These are phyloP conservation scores for Melanerpes aurifrons DNA, from an alignment of 2,113 vertebrate species.

Conservation along the genomic window DNA sequence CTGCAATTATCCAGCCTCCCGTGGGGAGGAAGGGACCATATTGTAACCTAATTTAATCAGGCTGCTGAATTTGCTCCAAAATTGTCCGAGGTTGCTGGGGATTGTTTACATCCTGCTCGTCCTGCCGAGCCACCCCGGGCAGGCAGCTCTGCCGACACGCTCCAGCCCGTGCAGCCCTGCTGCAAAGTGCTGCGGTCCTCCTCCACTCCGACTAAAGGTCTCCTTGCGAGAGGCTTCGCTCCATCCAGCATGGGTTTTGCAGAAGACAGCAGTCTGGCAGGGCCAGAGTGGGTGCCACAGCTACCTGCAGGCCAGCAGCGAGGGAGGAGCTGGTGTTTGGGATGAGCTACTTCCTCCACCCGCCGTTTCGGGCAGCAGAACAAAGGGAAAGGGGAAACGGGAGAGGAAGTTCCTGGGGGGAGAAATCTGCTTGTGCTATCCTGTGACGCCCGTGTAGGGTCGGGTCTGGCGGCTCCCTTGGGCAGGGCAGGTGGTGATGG, in stretches of 20 bases:
- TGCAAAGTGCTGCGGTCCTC: neutral
- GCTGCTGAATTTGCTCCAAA: conserved; percentile 34
- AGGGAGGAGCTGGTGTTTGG: neutral
- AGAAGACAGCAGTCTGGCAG: neutral
- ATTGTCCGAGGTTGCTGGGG: neutral
- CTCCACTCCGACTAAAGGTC: neutral
- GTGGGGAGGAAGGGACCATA: conserved; percentile 14
- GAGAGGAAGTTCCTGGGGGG: neutral
- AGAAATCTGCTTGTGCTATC: neutral
- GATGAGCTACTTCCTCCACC: neutral
- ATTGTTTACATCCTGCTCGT: neutral
- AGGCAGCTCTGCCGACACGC: neutral
- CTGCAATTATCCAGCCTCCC: conserved; percentile 13
- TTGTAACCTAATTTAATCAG: conserved; percentile 50
- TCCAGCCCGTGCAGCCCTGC: neutral
- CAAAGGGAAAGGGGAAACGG: neutral
- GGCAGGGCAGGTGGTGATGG: neutral
- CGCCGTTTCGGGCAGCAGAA: neutral
- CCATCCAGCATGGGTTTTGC: neutral
- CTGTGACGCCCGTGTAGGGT: neutral
- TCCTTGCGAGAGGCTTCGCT: neutral
- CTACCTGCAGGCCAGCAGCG: neutral
- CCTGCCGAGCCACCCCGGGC: fast-evolving
- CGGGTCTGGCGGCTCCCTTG: neutral
- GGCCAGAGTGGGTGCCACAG: neutral